A percentile compares a stretch with the other conserved stretches of the same genome.
phyloP scores from a whole-genome alignment of 1,140 invertebrate species.

The Uloborus diversus region DNA sequence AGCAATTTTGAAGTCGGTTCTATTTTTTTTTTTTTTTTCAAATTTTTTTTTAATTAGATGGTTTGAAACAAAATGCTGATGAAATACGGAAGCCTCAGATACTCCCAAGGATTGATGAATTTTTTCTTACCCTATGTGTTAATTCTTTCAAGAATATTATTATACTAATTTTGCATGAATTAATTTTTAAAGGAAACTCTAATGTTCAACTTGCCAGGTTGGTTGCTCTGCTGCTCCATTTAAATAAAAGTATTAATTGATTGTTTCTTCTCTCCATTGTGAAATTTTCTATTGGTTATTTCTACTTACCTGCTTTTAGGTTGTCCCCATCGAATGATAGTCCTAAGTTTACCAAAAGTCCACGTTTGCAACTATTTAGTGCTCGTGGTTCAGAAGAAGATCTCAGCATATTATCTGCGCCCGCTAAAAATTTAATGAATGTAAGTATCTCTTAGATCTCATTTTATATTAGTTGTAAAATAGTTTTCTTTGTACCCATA shows the following conservation, averaged over 20 bases:
- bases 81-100: too few species aligned
- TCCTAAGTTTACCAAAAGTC: constrained; percentile 13
- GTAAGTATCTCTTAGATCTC: constrained; percentile 29
- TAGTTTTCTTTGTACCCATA: background rate
- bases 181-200: background rate
- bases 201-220: too few species aligned
- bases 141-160: background rate
- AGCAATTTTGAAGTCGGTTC: too few species aligned
- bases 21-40: too few species aligned
- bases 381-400: constrained; percentile 4
- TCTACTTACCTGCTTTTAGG: background rate
- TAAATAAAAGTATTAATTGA: background rate
- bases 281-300: background rate
- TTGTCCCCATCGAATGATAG: constrained; percentile 10
- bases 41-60: too few species aligned
- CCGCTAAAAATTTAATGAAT: constrained; percentile 19
- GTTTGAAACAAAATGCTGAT: too few species aligned
- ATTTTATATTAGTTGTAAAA: too few species aligned
- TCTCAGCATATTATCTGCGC: background rate
- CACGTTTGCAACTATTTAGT: constrained; percentile 31
- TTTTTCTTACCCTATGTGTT: background rate
- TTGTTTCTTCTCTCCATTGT: background rate
- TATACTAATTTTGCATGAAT: background rate
- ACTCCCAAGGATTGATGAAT: too few species aligned
- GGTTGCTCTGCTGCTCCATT: background rate